Percentiles rank a stretch among this genome's conserved stretches.
These are phyloP conservation scores for Scaptomyza graminum DNA, from an alignment of 1,140 invertebrate species.

Conservation along the genomic window DNA sequence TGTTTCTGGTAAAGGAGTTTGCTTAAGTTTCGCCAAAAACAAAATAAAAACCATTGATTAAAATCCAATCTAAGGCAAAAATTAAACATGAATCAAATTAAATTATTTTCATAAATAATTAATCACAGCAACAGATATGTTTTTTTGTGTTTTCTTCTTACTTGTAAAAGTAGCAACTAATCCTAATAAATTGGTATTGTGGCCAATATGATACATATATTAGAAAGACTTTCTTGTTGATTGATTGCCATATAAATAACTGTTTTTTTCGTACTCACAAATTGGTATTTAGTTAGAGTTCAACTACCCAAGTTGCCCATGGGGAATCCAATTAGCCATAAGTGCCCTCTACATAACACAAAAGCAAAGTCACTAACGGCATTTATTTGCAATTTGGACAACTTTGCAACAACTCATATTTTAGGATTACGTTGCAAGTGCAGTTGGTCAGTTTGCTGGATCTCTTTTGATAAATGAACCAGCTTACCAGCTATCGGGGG, in stretches of 20 bases:
- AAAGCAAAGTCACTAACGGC: conserved; percentile 19
- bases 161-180: background rate
- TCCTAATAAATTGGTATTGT: background rate
- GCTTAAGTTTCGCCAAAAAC: too few relatives aligned
- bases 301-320: background rate
- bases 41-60: too few relatives aligned
- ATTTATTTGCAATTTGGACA: conserved; percentile 43
- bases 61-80: too few relatives aligned
- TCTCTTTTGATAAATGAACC: conserved; percentile 32
- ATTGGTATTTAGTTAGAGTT: background rate
- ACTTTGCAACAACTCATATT: conserved; percentile 45
- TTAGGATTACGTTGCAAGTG: conserved; percentile 22
- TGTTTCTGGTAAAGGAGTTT: too few relatives aligned
- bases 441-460: conserved; percentile 24
- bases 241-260: background rate
- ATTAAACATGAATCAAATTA: too few relatives aligned
- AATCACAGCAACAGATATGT: background rate
- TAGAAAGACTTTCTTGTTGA: background rate
- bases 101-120: too few relatives aligned
- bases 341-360: background rate
- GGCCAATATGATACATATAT: background rate
- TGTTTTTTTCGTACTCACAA: background rate
- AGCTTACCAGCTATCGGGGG: background rate
- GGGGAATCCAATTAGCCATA: background rate
- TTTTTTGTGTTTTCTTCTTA: too few relatives aligned